Percentiles rank a stretch among this genome's conserved stretches.
These are phyloP conservation scores for Pygoscelis adeliae DNA, from an alignment of 2,113 vertebrate species.

Conservation along the genomic window DNA sequence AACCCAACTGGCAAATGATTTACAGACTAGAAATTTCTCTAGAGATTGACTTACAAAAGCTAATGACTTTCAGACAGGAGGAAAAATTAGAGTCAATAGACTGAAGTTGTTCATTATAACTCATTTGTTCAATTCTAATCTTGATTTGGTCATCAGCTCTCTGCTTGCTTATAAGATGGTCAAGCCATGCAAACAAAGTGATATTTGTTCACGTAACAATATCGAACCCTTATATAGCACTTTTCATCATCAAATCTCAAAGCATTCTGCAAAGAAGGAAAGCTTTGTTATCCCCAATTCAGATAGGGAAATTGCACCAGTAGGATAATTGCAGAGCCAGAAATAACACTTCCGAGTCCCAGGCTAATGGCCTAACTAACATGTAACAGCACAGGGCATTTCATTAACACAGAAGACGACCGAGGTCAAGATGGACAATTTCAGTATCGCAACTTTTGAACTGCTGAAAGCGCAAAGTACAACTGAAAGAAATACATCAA, in stretches of 20 bases:
- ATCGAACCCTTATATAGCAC: background rate
- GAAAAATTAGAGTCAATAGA: background rate
- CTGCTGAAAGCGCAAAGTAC: background rate
- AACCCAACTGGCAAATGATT: background rate
- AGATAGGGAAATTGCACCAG: slow-evolving; percentile 35
- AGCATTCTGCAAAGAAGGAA: slow-evolving; percentile 11
- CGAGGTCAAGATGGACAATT: background rate
- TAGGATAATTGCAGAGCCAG: slow-evolving; percentile 46
- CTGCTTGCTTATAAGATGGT: background rate
- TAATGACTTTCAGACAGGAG: background rate
- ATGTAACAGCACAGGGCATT: background rate
- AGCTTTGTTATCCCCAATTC: slow-evolving; percentile 9
- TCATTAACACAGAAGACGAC: background rate
- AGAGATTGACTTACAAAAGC: background rate
- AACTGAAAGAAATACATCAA: background rate
- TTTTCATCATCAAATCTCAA: background rate
- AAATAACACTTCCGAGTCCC: slow-evolving; percentile 50
- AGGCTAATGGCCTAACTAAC: background rate
- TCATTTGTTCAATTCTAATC: slow-evolving; percentile 18
- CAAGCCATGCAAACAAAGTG: slow-evolving; percentile 28
- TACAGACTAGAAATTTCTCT: background rate
- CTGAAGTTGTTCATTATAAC: background rate
- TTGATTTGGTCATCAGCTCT: background rate
- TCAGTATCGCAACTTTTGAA: background rate
- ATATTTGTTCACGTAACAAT: slow-evolving; percentile 23